Evolutionary conservation across 2,888 invertebrate genomes (phyloP).

Genomic region (Neoitamus cyanurus): DNA sequence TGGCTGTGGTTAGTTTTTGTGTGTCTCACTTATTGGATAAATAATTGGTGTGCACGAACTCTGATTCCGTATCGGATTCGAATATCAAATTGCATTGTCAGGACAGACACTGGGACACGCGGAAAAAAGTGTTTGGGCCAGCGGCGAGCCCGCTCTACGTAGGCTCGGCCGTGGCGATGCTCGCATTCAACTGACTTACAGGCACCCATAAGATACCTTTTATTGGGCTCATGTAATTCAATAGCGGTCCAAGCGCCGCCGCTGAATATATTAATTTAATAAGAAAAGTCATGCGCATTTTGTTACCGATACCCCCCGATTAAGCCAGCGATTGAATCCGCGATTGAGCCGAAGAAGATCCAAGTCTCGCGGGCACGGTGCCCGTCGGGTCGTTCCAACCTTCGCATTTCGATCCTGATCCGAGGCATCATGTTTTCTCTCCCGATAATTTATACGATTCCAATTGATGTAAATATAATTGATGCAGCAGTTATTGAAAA

Average conservation of each 20-base stretch:
- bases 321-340: constrained; percentile 36
- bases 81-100: constrained; percentile 56
- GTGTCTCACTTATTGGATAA: constrained; percentile 56
- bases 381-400: not conserved
- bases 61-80: constrained; percentile 57
- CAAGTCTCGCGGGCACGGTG: not conserved
- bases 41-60: constrained; percentile 58
- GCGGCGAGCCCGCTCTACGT: constrained; percentile 6
- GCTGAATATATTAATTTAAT: constrained; percentile 52
- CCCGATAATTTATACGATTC: constrained; percentile 31
- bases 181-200: constrained; percentile 27
- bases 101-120: constrained; percentile 37
- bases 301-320: constrained; percentile 50
- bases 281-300: constrained; percentile 52
- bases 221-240: constrained; percentile 51
- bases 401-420: constrained; percentile 32
- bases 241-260: constrained; percentile 52
- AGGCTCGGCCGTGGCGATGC: constrained; percentile 24
- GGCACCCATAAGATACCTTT: constrained; percentile 47
- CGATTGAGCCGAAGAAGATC: constrained; percentile 43
- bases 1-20: constrained; percentile 41
- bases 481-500: constrained; percentile 40
- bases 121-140: constrained; percentile 40
- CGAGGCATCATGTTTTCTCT: not conserved
- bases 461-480: constrained; percentile 44